phyloP scores from a whole-genome alignment of 2,888 invertebrate genomes.

The Chloromyia formosa region DNA sequence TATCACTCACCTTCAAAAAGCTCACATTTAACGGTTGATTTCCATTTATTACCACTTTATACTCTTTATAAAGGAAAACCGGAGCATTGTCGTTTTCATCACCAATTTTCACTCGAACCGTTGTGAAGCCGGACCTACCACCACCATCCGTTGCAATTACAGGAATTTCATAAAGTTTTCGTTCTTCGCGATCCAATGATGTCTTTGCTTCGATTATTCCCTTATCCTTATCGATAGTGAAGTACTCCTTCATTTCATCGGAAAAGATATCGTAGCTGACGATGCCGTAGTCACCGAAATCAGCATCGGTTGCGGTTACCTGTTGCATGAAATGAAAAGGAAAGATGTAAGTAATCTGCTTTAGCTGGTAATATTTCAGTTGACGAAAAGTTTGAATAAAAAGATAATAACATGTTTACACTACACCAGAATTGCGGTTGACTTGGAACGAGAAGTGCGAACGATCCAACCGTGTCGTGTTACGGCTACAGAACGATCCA shows the following conservation, averaged over 20 bases:
- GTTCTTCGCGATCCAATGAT: constrained; percentile 78
- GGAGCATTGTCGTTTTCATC: constrained; percentile 90
- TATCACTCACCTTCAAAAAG: constrained; percentile 67
- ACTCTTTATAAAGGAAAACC: constrained; percentile 77
- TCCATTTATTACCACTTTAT: constrained; percentile 76
- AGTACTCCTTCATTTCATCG: constrained; percentile 74
- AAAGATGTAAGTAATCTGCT: too few species aligned
- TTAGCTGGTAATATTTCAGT: too few species aligned
- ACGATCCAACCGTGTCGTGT: too few species aligned
- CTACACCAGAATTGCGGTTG: too few species aligned
- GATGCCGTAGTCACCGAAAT: constrained; percentile 79
- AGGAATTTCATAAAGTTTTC: constrained; percentile 75
- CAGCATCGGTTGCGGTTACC: constrained; percentile 83
- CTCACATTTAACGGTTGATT: constrained; percentile 68
- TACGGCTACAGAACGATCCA: too few species aligned
- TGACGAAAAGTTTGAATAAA: too few species aligned
- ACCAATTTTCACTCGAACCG: constrained; percentile 79
- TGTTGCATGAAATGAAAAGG: constrained; percentile 54
- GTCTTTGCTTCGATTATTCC: constrained; percentile 77
- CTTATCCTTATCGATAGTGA: constrained; percentile 75
- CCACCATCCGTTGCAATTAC: constrained; percentile 86
- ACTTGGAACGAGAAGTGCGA: too few species aligned
- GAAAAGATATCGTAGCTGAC: constrained; percentile 83
- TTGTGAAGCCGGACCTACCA: constrained; percentile 77
- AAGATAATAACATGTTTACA: too few species aligned